Conservation (phyloP, 2,797 vertebrate species). For the Capromys pilorides region DNA sequence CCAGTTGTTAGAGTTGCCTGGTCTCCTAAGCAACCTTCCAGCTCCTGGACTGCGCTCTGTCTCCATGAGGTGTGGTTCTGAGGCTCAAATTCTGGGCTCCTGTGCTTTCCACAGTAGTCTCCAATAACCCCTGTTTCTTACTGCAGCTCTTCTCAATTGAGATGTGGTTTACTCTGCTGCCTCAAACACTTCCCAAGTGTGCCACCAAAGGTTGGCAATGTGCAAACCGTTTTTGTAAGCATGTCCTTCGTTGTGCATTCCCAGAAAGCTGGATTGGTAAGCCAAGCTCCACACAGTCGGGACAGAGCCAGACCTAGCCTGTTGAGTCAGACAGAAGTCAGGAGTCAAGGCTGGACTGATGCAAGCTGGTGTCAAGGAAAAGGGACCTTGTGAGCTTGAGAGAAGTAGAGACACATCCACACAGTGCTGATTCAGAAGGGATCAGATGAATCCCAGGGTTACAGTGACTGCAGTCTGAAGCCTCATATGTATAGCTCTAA, state of each 20-base stretch:
- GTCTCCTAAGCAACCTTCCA: slow-evolving; percentile 78
- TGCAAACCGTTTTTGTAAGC: background rate
- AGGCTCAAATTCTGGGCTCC: background rate
- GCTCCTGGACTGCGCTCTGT: slow-evolving; percentile 53
- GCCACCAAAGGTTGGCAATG: background rate
- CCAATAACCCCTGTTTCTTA: background rate
- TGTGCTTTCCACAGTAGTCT: slow-evolving; percentile 8
- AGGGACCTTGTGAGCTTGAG: background rate
- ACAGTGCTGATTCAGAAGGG: background rate
- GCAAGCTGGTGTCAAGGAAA: background rate
- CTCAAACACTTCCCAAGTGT: background rate
- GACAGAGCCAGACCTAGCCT: background rate
- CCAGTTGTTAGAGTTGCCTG: slow-evolving; percentile 65
- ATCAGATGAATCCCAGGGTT: background rate
- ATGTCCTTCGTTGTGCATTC: slow-evolving; percentile 23
- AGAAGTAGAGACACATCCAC: background rate
- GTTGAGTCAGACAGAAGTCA: background rate
- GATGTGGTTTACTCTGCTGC: background rate
- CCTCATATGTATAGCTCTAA: background rate
- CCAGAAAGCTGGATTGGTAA: slow-evolving; percentile 29
- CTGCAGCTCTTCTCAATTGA: background rate
- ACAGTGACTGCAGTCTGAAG: background rate
- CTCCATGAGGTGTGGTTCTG: slow-evolving; percentile 39
- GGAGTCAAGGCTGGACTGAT: background rate
- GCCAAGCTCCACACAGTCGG: background rate